Base-by-base conservation (phyloP, 2,888 invertebrate species). In the Bembecia ichneumoniformis region DNA sequence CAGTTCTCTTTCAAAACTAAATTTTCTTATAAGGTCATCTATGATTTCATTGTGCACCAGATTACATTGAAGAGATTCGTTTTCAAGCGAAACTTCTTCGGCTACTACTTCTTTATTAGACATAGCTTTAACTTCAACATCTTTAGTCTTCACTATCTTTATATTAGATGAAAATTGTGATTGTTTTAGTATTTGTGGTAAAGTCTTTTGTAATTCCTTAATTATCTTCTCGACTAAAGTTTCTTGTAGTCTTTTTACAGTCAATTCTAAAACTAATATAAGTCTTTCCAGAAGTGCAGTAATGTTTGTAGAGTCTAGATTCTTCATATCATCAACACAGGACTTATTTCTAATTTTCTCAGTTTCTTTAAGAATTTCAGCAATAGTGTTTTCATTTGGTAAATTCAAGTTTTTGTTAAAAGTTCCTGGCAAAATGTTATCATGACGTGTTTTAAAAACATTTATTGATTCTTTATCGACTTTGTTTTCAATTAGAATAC, bases 221-320 rank as follows among this genome's bases (percentile, higher is more conserved):
- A 68, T 51, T 44, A 82, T 72, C 61, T 71, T 82, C 0, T 76
- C 69, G 7, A 67, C 58, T 17, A 86, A 49, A 3, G 69, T 66
- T 3, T 71, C 64, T 61, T 83, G 82, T 9, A 83, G 58, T 57
- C 60, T 71, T 57, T 68, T 71, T 0, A 80, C 56, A 47, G 76
- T 63, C 28, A 65, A 48, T 50, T 84, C 81, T 45, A 86, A 51
- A 1, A 69, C 59, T 53, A 62, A 35, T 3, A 65, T 61, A 4
- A 84, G 53, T 50, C 62, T 71, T 3, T 81, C 75, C 74, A 72
- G 78, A 17, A 84, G 58, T 10, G 81, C 77, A 13, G 59, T 49
- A 7, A 72, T 52, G 50, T 62, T 64, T 1, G 56, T 53, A 3
- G 70, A 64, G 15, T 52, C 44, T 11, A 7, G 57, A n/a, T 52